Conservation (phyloP, 2,797 vertebrate genomes). For the Benthosema pterotum region DNA sequence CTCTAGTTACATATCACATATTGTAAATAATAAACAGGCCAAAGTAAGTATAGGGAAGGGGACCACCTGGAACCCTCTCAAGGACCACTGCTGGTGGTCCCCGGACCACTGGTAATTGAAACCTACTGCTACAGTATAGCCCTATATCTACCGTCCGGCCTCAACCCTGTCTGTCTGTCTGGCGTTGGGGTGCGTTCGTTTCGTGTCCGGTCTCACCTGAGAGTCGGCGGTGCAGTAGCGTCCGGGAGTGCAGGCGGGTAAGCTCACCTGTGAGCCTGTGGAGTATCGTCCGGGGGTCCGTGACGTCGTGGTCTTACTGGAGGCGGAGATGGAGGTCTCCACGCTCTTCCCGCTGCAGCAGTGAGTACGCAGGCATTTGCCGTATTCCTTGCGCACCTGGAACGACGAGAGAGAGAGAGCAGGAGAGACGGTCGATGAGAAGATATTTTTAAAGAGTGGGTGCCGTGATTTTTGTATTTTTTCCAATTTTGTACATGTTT, state of each 20-base stretch:
- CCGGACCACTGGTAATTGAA: too few species aligned
- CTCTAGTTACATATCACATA: too few species aligned
- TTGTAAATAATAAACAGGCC: too few species aligned
- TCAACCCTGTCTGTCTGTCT: slow-evolving; percentile 49
- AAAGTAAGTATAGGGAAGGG: too few species aligned
- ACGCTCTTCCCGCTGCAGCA: slow-evolving; percentile 98
- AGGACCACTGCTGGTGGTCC: too few species aligned
- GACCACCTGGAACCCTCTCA: too few species aligned
- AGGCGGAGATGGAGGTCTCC: slow-evolving; percentile 95
- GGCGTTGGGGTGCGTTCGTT: slow-evolving; percentile 30
- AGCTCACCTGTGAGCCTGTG: slow-evolving; percentile 97
- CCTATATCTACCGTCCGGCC: too few species aligned
- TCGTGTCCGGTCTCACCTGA: slow-evolving; percentile 77
- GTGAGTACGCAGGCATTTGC: slow-evolving; percentile 94
- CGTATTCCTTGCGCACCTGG: slow-evolving; percentile 97
- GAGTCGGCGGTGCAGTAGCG: slow-evolving; percentile 81
- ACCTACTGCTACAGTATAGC: too few species aligned
- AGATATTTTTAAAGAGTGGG: too few species aligned
- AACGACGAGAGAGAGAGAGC: background rate
- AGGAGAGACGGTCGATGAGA: background rate
- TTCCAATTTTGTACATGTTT: too few species aligned
- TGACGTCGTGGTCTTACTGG: slow-evolving; percentile 95
- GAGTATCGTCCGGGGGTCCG: slow-evolving; percentile 95
- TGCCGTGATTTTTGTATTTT: too few species aligned
- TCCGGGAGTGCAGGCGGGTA: slow-evolving; percentile 79